Conservation (phyloP, 2,113 vertebrate species). For the Chitala chitala region DNA sequence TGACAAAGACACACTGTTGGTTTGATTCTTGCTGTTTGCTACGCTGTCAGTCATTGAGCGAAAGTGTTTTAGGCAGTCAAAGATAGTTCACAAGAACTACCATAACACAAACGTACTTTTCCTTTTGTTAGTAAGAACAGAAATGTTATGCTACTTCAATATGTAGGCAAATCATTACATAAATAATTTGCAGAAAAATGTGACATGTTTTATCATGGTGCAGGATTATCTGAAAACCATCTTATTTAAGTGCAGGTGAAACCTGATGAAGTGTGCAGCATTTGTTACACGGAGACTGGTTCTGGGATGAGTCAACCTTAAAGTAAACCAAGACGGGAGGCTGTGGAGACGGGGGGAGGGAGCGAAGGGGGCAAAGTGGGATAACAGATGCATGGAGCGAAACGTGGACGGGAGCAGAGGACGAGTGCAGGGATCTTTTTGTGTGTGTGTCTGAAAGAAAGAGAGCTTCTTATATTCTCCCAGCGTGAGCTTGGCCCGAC, state of each 20-base stretch:
- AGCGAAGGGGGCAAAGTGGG: slow-evolving; percentile 42
- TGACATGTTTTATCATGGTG: no score
- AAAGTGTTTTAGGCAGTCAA: slow-evolving; percentile 13
- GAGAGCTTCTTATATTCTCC: slow-evolving; percentile 66
- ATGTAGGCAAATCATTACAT: no score
- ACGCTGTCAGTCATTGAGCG: slow-evolving; percentile 49
- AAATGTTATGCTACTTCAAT: not conserved
- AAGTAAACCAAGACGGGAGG: not conserved
- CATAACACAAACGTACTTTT: not conserved
- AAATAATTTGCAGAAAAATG: no score
- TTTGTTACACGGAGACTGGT: not conserved
- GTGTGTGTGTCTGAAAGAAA: slow-evolving; percentile 57
- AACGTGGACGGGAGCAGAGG: slow-evolving; percentile 46
- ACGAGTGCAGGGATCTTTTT: slow-evolving; percentile 49
- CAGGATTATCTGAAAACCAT: not conserved
- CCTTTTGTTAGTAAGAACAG: not conserved
- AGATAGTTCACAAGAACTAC: no score
- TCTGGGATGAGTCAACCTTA: not conserved
- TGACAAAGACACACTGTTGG: slow-evolving; percentile 59
- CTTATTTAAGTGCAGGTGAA: no score
- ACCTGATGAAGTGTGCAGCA: not conserved
- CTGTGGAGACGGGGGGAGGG: not conserved
- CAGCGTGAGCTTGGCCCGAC: slow-evolving; percentile 62
- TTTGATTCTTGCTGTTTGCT: slow-evolving; percentile 46
- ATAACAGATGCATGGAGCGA: slow-evolving; percentile 67